Evolutionary conservation across 2,797 vertebrate species (phyloP).

Genomic region (Acanthiza pusilla): DNA sequence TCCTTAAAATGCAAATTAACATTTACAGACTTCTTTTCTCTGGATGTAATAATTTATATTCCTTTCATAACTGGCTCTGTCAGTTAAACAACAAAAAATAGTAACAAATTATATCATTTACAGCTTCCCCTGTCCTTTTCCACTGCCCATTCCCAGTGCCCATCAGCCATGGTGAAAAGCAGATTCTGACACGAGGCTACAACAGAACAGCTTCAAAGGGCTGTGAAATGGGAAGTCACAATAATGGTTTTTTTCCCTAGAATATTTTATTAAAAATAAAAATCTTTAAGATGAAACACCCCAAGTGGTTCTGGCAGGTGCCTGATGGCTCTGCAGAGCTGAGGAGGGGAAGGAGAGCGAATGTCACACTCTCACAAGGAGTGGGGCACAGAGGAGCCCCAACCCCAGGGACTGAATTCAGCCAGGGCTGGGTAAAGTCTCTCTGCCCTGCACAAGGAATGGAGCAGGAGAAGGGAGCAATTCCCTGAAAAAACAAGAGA

Average conservation of each 20-base stretch:
- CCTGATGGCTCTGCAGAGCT: not conserved
- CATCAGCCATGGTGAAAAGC: not conserved
- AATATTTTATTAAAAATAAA: not conserved
- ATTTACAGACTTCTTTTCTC: not conserved
- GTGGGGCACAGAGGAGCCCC: not conserved
- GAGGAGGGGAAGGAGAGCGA: not conserved
- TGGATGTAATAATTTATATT: not conserved
- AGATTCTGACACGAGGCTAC: not conserved
- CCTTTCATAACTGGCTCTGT: not conserved
- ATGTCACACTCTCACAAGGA: not conserved
- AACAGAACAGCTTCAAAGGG: not conserved
- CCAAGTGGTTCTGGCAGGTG: not conserved
- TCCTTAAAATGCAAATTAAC: constrained; percentile 38
- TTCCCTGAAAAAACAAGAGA: not conserved
- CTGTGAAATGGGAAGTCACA: not conserved
- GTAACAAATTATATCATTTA: not conserved
- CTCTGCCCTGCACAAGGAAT: not conserved
- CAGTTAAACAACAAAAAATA: not conserved
- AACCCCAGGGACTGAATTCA: not conserved
- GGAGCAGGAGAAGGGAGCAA: fast-evolving
- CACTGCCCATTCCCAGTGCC: not conserved
- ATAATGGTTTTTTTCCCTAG: not conserved
- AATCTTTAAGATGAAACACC: not conserved
- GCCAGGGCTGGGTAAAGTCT: not conserved
- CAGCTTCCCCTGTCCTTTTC: not conserved